Percentiles rank a stretch among this genome's conserved stretches.
These are phyloP conservation scores for Paratrypauchen microcephalus DNA, from an alignment of 2,797 vertebrate species.

Conservation along the genomic window DNA sequence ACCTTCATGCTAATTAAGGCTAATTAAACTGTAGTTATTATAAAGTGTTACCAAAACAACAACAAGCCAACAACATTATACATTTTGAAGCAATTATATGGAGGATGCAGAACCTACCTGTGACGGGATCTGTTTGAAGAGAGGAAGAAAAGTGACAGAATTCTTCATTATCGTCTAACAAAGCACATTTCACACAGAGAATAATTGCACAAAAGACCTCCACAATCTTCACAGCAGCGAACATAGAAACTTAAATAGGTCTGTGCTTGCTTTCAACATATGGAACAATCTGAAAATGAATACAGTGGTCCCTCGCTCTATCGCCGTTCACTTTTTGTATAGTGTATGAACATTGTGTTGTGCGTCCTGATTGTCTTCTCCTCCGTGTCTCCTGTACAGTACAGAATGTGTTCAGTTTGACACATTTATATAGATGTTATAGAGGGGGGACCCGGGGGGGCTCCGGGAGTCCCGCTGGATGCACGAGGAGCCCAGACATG, in stretches of 20 bases:
- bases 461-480: too few species aligned
- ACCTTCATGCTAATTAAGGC: too few species aligned
- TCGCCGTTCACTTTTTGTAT: too few species aligned
- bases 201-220: background rate
- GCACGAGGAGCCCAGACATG: too few species aligned
- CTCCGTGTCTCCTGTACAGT: too few species aligned
- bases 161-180: conserved; percentile 17
- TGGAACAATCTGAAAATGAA: background rate
- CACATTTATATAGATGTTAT: too few species aligned
- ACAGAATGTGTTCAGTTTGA: too few species aligned
- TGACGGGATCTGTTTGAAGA: conserved; percentile 65
- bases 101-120: conserved; percentile 64
- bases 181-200: background rate
- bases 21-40: too few species aligned
- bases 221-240: background rate
- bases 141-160: conserved; percentile 43
- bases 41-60: background rate
- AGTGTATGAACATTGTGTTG: too few species aligned
- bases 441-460: too few species aligned
- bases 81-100: conserved; percentile 54
- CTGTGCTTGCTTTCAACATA: conserved; percentile 7
- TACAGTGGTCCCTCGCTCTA: too few species aligned
- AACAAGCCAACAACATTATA: conserved; percentile 7
- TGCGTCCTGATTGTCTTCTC: too few species aligned
- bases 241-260: conserved; percentile 3